phyloP scores from a whole-genome alignment of 2,888 invertebrate species.

The Mantis religiosa region DNA sequence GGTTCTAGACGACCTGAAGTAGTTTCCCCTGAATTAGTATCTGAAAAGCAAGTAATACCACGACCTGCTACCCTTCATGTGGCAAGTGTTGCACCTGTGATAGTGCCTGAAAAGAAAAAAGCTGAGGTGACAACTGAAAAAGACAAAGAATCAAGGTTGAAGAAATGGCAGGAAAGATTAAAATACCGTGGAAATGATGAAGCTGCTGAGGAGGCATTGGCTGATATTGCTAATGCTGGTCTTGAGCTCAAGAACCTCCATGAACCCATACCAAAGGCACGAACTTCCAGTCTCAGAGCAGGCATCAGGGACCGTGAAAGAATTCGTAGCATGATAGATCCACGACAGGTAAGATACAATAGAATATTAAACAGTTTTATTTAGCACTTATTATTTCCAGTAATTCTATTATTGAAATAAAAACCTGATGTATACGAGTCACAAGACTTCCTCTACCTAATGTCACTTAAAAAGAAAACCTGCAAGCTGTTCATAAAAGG shows the following conservation, averaged over 20 bases:
- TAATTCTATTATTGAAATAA: too few species aligned
- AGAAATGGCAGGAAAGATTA: conserved; percentile 67
- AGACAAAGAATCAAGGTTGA: conserved; percentile 58
- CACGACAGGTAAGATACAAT: conserved; percentile 40
- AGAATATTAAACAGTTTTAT: too few species aligned
- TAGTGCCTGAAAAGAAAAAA: neutral
- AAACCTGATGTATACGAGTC: too few species aligned
- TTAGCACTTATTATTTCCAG: too few species aligned
- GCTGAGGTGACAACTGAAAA: neutral
- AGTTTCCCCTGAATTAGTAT: conserved; percentile 42
- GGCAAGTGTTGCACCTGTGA: conserved; percentile 19
- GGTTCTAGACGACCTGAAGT: conserved; percentile 40
- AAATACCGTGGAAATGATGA: conserved; percentile 47
- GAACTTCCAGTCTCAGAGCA: conserved; percentile 10
- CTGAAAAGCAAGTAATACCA: conserved; percentile 48
- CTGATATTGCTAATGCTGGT: conserved; percentile 43
- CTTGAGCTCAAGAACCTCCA: conserved; percentile 47
- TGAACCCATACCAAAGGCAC: conserved; percentile 41
- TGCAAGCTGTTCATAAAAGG: too few species aligned
- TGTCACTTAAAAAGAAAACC: too few species aligned
- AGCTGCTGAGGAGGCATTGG: conserved; percentile 41
- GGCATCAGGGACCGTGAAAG: conserved; percentile 39
- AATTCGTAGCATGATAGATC: conserved; percentile 47
- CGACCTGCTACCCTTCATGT: conserved; percentile 50
- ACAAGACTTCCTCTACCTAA: too few species aligned